Base-by-base conservation (phyloP, 2,797 vertebrate genomes). In the Mus caroli region DNA sequence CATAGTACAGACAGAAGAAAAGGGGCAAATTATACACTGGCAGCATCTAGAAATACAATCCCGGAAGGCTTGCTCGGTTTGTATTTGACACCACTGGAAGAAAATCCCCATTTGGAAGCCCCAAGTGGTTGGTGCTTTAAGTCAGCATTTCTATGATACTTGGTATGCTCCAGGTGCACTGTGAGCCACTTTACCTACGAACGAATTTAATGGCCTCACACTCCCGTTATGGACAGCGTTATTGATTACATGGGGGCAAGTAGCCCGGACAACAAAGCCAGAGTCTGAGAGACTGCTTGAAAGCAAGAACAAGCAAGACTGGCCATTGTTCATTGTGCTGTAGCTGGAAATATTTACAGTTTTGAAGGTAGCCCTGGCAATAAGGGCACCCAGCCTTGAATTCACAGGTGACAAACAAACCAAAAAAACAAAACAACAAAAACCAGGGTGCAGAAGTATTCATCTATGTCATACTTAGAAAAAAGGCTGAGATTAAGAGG, bases 321-420 rank as follows among this genome's bases (percentile, higher is more conserved):
- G n/a, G 69, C 67, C 88, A 58, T 75, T 75, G 31, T 26, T n/a
- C 40, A 54, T 11, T 62, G 34, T 73, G 43, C 54, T 15, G 91
- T 91, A 22, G 83, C 15, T 94, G 69, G 56, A 94, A 90, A 92
- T 62, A 88, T 79, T 92, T 89, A 92, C 86, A 86, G 71, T 71
- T 90, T 69, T 91, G 24, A 88, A 95, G 96, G 46, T 50, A n/a
- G 46, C 40, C 67, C 85, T 26, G 37, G 46, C n/a, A 71, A 90
- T 75, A 87, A 52, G 8, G 26, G 19, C 11, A 0, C n/a, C 9
- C 28, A 94, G 76, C 4, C 46, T 17, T 94, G 80, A 24, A 92
- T 88, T 91, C 69, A 52, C 15, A 78, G 43, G 43, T 58, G 64
- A 24, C 6, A 50, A 60, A 58, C 19, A 58, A 58, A 13, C 4